Conservation (phyloP, 2,113 vertebrate species). For the Hepsetus odoe region DNA sequence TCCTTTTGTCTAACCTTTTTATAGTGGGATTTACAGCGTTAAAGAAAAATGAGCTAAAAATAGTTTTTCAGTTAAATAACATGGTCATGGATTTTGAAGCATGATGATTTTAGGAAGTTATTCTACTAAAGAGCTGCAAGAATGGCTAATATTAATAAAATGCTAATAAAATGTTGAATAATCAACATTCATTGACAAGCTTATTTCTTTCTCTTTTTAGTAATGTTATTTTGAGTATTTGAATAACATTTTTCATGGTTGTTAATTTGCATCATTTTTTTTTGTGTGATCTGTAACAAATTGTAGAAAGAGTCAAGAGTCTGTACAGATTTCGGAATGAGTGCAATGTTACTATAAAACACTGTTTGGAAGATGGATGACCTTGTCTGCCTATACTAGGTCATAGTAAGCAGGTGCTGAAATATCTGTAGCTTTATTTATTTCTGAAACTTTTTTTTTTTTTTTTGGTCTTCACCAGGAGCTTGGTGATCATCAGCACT, state of each 20-base stretch:
- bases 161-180: too few relatives aligned
- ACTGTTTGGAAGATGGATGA: neutral
- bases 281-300: neutral
- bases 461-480: constrained; percentile 74
- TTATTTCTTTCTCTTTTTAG: too few relatives aligned
- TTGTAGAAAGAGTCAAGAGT: neutral
- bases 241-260: neutral
- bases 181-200: too few relatives aligned
- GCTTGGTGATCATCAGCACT: constrained; percentile 94
- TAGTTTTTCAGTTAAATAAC: neutral
- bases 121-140: too few relatives aligned
- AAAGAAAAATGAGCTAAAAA: neutral
- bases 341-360: neutral
- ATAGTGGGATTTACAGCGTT: neutral
- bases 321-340: neutral
- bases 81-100: neutral
- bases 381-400: neutral
- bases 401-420: neutral
- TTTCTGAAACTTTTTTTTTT: neutral
- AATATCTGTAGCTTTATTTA: neutral
- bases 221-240: neutral
- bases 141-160: too few relatives aligned
- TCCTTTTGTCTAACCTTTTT: neutral
- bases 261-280: neutral
- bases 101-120: too few relatives aligned